phyloP scores from a whole-genome alignment of 1,140 invertebrate species.

The Drosophila kohkoa region DNA sequence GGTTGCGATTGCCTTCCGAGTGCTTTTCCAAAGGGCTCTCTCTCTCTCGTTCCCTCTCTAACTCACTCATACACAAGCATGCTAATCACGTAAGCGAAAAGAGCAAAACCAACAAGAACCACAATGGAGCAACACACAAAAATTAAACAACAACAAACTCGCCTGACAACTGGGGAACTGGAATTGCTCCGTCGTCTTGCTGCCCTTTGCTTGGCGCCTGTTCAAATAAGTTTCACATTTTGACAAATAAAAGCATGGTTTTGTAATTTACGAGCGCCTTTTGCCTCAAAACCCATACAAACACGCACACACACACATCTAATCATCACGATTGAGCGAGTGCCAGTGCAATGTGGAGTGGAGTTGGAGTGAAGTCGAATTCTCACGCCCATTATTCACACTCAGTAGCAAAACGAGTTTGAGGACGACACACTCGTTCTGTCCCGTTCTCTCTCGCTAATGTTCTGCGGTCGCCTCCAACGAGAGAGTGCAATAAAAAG shows the following conservation, averaged over 20 bases:
- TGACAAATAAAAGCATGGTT: conserved; percentile 84
- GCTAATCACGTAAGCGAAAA: conserved; percentile 65
- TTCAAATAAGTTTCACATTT: conserved; percentile 85
- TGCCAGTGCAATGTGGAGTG: conserved; percentile 4
- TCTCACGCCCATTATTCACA: conserved; percentile 53
- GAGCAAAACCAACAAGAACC: conserved; percentile 43
- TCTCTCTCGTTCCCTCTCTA: conserved; percentile 8
- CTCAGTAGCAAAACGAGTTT: conserved; percentile 36
- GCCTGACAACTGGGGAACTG: conserved; percentile 44
- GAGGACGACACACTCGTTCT: conserved; percentile 19
- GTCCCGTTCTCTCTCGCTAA: neutral
- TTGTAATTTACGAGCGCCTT: conserved; percentile 78
- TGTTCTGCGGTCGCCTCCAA: conserved; percentile 11
- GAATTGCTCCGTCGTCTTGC: conserved; percentile 29
- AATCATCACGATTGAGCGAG: conserved; percentile 69
- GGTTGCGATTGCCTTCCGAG: conserved; percentile 14
- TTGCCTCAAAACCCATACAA: neutral
- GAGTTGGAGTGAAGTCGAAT: conserved; percentile 41
- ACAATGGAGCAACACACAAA: conserved; percentile 12
- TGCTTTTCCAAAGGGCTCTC: conserved; percentile 39
- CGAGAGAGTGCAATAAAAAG: conserved; percentile 71
- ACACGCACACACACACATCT: neutral
- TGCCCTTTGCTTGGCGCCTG: conserved; percentile 74
- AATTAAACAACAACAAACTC: conserved; percentile 36
- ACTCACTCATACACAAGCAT: conserved; percentile 40